Conservation (phyloP, 2,113 vertebrate genomes). For the Chelonoidis abingdonii region DNA sequence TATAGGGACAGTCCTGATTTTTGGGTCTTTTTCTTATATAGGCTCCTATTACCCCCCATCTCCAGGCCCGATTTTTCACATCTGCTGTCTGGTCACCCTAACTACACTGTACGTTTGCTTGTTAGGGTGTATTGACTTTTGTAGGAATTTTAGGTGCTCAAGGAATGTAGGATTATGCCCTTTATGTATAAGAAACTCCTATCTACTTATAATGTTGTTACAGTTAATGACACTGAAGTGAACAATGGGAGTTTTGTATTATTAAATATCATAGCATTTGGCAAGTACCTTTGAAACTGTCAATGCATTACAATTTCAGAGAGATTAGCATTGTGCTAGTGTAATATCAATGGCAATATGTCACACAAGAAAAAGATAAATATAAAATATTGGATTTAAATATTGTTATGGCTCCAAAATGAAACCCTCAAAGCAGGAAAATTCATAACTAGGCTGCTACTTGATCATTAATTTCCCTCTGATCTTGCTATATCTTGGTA, state of each 20-base stretch:
- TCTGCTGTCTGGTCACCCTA: too few species aligned
- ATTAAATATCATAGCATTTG: not conserved
- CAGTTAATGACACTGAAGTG: not conserved
- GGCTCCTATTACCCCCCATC: too few species aligned
- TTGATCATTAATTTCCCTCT: not conserved
- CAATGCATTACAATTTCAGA: not conserved
- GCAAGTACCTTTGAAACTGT: not conserved
- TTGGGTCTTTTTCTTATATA: too few species aligned
- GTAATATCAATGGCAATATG: not conserved
- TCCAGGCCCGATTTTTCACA: too few species aligned
- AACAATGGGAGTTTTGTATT: not conserved
- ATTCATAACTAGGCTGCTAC: not conserved
- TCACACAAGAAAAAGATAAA: not conserved
- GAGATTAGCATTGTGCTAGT: not conserved
- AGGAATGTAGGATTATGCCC: not conserved
- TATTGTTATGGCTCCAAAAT: accelerated
- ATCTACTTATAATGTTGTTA: not conserved
- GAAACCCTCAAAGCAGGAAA: not conserved
- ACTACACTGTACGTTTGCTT: not conserved
- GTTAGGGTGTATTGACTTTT: not conserved
- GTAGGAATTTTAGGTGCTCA: not conserved
- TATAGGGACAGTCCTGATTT: too few species aligned
- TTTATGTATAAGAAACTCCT: not conserved
- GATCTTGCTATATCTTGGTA: not conserved
- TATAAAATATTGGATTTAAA: not conserved